Conservation (phyloP, 2,888 invertebrate genomes). For the Ophion slaviceki region DNA sequence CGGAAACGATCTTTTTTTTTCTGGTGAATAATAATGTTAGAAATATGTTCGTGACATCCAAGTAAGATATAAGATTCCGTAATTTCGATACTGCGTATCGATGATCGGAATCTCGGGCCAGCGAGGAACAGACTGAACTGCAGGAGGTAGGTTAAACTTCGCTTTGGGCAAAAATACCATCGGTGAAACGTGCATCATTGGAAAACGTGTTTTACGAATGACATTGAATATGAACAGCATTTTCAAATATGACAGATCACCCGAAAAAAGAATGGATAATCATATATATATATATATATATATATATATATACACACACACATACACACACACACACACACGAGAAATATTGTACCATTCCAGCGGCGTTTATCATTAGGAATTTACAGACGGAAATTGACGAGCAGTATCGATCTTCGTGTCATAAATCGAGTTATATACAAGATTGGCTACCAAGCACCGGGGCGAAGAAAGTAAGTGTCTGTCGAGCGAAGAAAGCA, state of each 20-base stretch:
- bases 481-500: conserved; percentile 63
- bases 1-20: no score
- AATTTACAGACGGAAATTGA: not conserved
- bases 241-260: conserved; percentile 6
- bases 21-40: no score
- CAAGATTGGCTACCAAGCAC: not conserved
- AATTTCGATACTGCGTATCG: not conserved
- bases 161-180: conserved; percentile 34
- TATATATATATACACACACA: no score
- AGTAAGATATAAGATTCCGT: not conserved
- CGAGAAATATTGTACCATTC: not conserved
- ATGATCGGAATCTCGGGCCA: not conserved
- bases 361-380: not conserved
- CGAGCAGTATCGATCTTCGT: not conserved
- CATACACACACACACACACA: no score
- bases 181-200: conserved; percentile 37
- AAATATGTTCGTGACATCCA: no score
- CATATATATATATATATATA: not conserved
- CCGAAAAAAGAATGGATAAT: not conserved
- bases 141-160: conserved; percentile 27
- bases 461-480: conserved; percentile 61
- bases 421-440: not conserved
- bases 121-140: not conserved
- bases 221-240: conserved; percentile 2
- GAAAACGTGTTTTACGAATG: conserved; percentile 40